Evolutionary conservation across 2,113 vertebrate genomes (phyloP).

Genomic region (Diadophis punctatus): DNA sequence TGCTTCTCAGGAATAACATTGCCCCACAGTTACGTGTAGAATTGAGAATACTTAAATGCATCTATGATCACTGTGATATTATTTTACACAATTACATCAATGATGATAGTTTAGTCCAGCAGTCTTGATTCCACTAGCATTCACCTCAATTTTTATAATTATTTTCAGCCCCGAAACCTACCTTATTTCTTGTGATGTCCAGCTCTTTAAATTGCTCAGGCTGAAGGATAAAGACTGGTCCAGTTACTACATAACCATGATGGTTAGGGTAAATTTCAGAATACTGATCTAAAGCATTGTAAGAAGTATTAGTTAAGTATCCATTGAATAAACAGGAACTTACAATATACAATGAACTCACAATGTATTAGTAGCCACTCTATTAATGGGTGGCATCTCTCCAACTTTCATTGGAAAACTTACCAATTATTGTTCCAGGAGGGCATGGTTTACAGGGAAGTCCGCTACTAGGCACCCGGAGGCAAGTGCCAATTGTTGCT

Average conservation of each 20-base stretch:
- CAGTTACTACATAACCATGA: conserved; percentile 49
- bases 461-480: background rate
- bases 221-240: conserved; percentile 47
- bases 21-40: background rate
- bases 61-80: background rate
- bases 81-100: background rate
- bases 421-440: conserved; percentile 5
- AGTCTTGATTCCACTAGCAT: background rate
- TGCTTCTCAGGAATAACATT: background rate
- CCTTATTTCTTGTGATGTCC: background rate
- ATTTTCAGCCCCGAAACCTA: conserved; percentile 27
- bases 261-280: background rate
- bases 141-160: background rate
- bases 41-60: background rate
- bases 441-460: conserved; percentile 10
- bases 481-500: conserved; percentile 7
- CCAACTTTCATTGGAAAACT: background rate
- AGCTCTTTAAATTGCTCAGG: conserved; percentile 30
- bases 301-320: conserved; percentile 13
- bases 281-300: conserved; percentile 10
- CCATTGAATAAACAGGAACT: background rate
- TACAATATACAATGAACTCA: background rate
- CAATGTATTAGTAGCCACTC: background rate
- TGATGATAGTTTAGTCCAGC: background rate
- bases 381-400: background rate